These are phyloP conservation scores for Hyposoter dolosus DNA, from an alignment of 2,888 invertebrate genomes.

Conservation along the genomic window DNA sequence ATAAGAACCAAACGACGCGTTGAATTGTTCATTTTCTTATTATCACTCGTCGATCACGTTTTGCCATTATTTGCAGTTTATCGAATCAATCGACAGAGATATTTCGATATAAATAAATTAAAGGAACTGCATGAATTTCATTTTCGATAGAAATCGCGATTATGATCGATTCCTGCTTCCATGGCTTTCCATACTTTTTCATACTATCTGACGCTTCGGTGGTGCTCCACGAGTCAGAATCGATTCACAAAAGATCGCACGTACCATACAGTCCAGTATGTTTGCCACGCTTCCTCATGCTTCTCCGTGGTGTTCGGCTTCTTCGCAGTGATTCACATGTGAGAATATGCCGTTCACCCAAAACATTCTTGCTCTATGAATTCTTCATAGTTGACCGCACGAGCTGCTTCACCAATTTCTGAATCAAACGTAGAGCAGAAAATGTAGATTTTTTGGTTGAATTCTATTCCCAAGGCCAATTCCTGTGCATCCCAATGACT, in stretches of 20 bases:
- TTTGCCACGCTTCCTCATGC: not conserved
- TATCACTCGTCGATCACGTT: not conserved
- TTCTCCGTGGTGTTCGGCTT: not conserved
- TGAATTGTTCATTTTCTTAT: slow-evolving; percentile 45
- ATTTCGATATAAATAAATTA: not conserved
- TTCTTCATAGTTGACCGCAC: not conserved
- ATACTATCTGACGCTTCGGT: slow-evolving; percentile 56
- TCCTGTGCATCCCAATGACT: not conserved
- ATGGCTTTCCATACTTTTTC: not conserved
- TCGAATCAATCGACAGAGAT: not conserved
- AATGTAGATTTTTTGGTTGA: not conserved
- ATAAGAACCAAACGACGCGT: slow-evolving; percentile 9
- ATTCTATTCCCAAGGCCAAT: not conserved
- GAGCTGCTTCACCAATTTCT: not conserved
- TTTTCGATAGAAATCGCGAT: not conserved
- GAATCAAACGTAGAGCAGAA: not conserved
- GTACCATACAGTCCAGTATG: slow-evolving; percentile 12
- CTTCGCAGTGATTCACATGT: not conserved
- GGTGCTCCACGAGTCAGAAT: slow-evolving; percentile 58
- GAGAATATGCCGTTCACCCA: not conserved
- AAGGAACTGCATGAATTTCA: no score
- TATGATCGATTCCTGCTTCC: not conserved
- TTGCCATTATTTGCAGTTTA: not conserved
- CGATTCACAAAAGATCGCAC: slow-evolving; percentile 53
- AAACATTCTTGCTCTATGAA: not conserved